Conservation (phyloP, 2,113 vertebrate species). For the Pteropus alecto region DNA sequence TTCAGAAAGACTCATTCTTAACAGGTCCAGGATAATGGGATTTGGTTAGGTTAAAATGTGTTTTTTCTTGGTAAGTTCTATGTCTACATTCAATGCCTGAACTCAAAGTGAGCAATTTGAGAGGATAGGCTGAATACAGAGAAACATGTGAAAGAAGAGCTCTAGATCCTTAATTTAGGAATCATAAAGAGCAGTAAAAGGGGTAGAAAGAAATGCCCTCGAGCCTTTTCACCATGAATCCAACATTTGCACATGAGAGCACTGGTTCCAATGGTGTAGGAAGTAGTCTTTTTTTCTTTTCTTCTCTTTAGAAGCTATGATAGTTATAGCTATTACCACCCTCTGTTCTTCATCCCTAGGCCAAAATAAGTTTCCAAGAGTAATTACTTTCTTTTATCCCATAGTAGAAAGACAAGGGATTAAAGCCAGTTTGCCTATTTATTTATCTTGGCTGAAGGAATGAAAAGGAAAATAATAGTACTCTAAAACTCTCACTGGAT, state of each 20-base stretch:
- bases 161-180: not conserved
- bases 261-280: not conserved
- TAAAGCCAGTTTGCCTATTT: slow-evolving; percentile 44
- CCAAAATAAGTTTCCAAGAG: slow-evolving; percentile 46
- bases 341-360: slow-evolving; percentile 26
- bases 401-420: not conserved
- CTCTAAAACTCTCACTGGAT: slow-evolving; percentile 39
- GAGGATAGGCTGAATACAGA: not conserved
- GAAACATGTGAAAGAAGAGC: not conserved
- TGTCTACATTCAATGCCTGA: not conserved
- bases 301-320: not conserved
- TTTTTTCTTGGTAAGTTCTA: not conserved
- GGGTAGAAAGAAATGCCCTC: not conserved
- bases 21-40: not conserved
- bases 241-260: not conserved
- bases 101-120: not conserved
- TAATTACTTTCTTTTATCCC: slow-evolving; percentile 34
- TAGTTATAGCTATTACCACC: not conserved
- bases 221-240: not conserved
- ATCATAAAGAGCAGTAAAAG: not conserved
- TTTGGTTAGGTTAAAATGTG: not conserved
- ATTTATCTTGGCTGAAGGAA: slow-evolving; percentile 53
- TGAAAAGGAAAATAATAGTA: slow-evolving; percentile 10
- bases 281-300: not conserved
- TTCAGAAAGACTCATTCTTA: not conserved